Evolutionary conservation across 2,888 invertebrate species (phyloP).

Genomic region (Melinaea menophilus): DNA sequence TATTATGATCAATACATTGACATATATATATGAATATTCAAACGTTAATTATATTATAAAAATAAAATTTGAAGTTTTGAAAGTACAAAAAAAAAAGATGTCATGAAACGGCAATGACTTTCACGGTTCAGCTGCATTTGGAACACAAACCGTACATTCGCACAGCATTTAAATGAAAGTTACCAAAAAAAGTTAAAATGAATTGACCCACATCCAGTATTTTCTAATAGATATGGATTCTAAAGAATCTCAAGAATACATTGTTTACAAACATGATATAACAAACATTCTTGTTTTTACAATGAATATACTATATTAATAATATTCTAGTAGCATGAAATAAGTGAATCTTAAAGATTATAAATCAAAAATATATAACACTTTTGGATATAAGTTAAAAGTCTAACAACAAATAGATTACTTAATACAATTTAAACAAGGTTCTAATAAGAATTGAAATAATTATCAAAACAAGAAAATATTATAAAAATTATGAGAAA

Average conservation of each 20-base stretch:
- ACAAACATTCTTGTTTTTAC: conserved; percentile 20
- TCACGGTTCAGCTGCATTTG: conserved; percentile 76
- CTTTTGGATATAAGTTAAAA: too few species aligned
- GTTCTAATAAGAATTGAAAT: too few species aligned
- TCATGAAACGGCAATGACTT: conserved; percentile 74
- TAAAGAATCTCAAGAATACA: conserved; percentile 19
- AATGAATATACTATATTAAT: conserved; percentile 11
- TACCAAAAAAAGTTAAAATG: conserved; percentile 57
- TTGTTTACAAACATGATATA: conserved; percentile 35
- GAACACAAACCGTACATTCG: conserved; percentile 71
- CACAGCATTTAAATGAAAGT: conserved; percentile 68
- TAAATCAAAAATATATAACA: too few species aligned
- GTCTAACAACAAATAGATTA: too few species aligned
- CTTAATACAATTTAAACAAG: too few species aligned
- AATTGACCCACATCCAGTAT: conserved; percentile 44
- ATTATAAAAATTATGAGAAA: too few species aligned
- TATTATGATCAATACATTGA: not conserved
- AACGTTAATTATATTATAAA: not conserved
- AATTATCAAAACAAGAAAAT: too few species aligned
- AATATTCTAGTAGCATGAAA: not conserved
- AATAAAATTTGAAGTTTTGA: conserved; percentile 45
- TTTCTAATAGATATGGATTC: conserved; percentile 15
- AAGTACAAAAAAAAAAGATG: conserved; percentile 70
- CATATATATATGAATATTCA: not conserved
- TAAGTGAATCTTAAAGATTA: not conserved